A percentile compares a stretch with the other conserved stretches of the same genome.
These are phyloP conservation scores for Nixonia krombeini DNA, from an alignment of 1,140 invertebrate genomes.

Conservation along the genomic window DNA sequence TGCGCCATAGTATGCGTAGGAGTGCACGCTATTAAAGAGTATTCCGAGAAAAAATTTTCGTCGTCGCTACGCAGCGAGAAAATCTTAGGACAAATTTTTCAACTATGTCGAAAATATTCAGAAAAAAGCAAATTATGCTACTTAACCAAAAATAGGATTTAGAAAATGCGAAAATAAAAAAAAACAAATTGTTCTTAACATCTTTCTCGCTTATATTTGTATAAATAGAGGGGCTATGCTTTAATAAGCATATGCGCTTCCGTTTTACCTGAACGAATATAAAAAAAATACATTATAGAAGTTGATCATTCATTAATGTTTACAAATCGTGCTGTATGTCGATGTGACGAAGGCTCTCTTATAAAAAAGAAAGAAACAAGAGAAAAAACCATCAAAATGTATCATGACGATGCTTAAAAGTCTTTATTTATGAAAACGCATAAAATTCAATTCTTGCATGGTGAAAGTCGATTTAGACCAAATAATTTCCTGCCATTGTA, in stretches of 20 bases:
- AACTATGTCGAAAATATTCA: no score
- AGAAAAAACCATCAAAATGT: background rate
- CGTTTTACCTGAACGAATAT: conserved; percentile 1
- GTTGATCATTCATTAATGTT: no score
- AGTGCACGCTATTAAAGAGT: background rate
- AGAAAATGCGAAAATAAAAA: background rate
- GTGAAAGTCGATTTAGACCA: background rate
- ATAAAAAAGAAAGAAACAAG: background rate
- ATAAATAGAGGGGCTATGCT: no score
- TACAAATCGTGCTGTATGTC: no score
- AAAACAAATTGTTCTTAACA: background rate
- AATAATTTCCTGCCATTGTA: background rate
- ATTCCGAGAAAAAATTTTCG: background rate
- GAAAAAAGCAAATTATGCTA: no score
- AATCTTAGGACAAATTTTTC: background rate
- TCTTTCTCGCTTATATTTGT: background rate
- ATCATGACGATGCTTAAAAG: background rate
- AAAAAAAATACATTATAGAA: conserved; percentile 24
- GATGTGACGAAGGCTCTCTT: background rate
- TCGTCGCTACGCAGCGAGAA: background rate
- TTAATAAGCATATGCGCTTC: conserved; percentile 1
- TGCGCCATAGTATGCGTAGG: no score
- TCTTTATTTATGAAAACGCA: background rate
- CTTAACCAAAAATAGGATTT: background rate
- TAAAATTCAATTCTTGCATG: background rate